Percentiles rank a stretch among this genome's conserved stretches.
Conservation (phyloP, 2,888 invertebrate species). For the Hoplodrina ambigua region DNA sequence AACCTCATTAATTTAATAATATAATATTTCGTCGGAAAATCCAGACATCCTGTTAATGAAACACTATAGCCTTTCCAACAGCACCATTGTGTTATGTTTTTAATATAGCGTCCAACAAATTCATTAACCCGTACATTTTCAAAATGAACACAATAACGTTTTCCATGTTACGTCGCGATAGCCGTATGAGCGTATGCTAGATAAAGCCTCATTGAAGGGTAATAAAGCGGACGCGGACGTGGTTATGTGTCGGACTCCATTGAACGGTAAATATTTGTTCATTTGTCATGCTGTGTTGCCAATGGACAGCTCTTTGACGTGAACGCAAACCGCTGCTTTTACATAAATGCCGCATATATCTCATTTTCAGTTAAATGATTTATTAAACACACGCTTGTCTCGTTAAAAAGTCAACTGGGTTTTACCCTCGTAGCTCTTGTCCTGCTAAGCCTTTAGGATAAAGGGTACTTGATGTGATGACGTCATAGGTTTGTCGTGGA, state of each 20-base stretch:
- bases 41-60: conserved; percentile 40
- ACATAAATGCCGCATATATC: conserved; percentile 63
- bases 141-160: conserved; percentile 53
- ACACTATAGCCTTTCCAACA: conserved; percentile 34
- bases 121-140: conserved; percentile 57
- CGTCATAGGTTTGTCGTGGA: conserved; percentile 56
- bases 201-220: conserved; percentile 65
- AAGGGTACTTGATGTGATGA: conserved; percentile 58
- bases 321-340: conserved; percentile 64
- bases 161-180: conserved; percentile 42
- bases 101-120: conserved; percentile 45
- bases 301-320: conserved; percentile 70
- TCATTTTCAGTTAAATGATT: conserved; percentile 56
- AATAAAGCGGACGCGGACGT: conserved; percentile 71
- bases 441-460: conserved; percentile 57
- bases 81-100: conserved; percentile 42
- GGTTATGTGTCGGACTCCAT: conserved; percentile 78
- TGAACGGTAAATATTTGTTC: conserved; percentile 84
- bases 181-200: conserved; percentile 47
- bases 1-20: conserved; percentile 35
- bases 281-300: conserved; percentile 74
- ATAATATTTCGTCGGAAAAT: conserved; percentile 44
- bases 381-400: conserved; percentile 53
- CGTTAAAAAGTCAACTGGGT: conserved; percentile 57
- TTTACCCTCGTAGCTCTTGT: conserved; percentile 54